Evolutionary conservation across 2,888 invertebrate species (phyloP), one percentile per base, ranked within the genome.

Genomic region (Petrophora chlorosata): DNA sequence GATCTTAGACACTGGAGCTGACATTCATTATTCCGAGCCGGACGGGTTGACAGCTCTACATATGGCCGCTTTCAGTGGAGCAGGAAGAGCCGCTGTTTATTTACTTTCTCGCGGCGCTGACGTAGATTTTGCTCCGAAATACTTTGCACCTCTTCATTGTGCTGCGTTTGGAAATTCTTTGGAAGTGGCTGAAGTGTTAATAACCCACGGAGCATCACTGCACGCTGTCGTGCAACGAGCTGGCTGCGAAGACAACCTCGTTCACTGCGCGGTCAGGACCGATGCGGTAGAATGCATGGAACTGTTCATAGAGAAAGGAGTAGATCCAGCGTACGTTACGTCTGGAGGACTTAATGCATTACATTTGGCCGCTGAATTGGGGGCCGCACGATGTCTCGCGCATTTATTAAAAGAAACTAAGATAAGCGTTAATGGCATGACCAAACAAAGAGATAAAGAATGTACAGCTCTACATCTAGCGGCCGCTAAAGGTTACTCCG

Each of bases 81-180:
- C 94, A 47, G 82, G 93, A 19, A 92, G 93, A 28, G 93, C 94
- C n/a, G 92, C 93, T 0, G 91, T 92, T 36, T 94, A 93, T 71
- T 85, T 96, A 41, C 90, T 96, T 12, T 86, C 92, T 2, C 92
- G 93, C 56, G 94, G 94, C 0, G 92, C 94, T 45, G 94, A 94
- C 65, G 91, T 95, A 0, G 94, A 95, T 76, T 91, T 92, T 26
- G 91, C 93, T 14, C 92, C 92, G 23, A 94, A 94, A 77, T 92
- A 93, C 57, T 95, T 95, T 67, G 94, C 95, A 16, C 96, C 97
- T 0, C 89, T 98, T 39, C 97, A 98, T 73, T 97, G 96, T 72
- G 96, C 97, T 1, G 97, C 97, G 0, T 96, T 97, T 80, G 96
- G 97, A 2, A 97, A 97, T 67, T 94, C 96, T 16, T 91, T 94